These are phyloP conservation scores for Leptopilina syphax DNA, from an alignment of 2,888 invertebrate species.

Conservation along the genomic window DNA sequence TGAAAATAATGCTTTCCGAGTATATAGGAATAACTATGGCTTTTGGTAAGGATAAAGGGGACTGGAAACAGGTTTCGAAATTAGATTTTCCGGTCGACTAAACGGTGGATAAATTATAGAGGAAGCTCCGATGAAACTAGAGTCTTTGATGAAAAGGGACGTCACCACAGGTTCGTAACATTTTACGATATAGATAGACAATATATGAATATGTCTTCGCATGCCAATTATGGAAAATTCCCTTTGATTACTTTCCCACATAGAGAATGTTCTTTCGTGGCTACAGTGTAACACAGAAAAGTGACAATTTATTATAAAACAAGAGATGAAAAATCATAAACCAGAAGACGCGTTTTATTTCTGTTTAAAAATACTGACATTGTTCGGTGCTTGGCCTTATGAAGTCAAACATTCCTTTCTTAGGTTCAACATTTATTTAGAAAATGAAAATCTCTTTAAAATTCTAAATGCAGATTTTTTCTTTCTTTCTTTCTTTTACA, in stretches of 20 bases:
- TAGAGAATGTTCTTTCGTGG: background rate
- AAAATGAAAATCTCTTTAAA: too few relatives aligned
- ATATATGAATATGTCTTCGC: background rate
- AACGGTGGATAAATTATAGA: background rate
- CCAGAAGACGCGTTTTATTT: background rate
- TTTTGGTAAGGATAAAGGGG: too few relatives aligned
- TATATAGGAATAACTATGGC: too few relatives aligned
- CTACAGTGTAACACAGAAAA: too few relatives aligned
- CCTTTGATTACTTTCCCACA: background rate
- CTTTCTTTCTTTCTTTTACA: too few relatives aligned
- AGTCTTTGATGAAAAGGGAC: constrained; percentile 2
- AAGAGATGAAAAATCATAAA: background rate
- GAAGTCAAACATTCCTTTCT: too few relatives aligned
- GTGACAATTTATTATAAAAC: too few relatives aligned
- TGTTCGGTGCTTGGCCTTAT: background rate
- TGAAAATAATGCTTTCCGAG: too few relatives aligned
- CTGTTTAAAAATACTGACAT: background rate
- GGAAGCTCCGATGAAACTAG: background rate
- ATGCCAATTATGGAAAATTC: background rate
- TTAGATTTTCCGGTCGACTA: background rate
- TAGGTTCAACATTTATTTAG: too few relatives aligned
- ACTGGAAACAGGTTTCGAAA: background rate
- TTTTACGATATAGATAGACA: background rate
- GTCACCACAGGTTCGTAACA: background rate
- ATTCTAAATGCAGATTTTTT: too few relatives aligned